Evolutionary conservation across 2,113 vertebrate species (phyloP), one percentile per base, ranked within the genome.

Genomic region (Rhynchomys soricoides): DNA sequence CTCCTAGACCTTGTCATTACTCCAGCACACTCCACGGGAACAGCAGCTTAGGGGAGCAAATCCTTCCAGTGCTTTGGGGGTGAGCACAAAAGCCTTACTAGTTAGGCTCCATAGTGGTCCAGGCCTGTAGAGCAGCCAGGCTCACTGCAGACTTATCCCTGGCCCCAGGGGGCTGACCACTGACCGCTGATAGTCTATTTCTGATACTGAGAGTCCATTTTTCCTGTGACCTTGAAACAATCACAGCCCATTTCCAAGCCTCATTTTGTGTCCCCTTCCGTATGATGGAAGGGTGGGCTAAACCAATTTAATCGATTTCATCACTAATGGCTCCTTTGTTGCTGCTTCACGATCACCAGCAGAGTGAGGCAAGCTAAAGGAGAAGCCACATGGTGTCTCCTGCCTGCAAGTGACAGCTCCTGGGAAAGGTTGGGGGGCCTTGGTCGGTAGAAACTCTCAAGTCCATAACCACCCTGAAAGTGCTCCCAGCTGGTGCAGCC

Each of bases 141-240:
- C 34, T 88, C 37, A 34, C 21, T 15, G 26, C 31, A 31, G 59
- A 57, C 29, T 55, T 79, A 83, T 10, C 43, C 9, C 21, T 1
- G n/a, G 59, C 57, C 90, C 82, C 45, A 78, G 21, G 19, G 73
- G 55, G 7, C 17, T 31, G 86, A 40, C 59, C 37, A 57, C 37
- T 22, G 43, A 78, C 15, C 16, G 0, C 4, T 55, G 12, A 52
- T 10, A 43, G 71, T 73, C 73, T 57, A 24, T 66, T n/a, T 94
- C 45, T 95, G 45, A 29, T 70, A 68, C n/a, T 75, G 4, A 52
- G 24, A 12, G 34, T 9, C 21, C n/a, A 62, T 50, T 93, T 79
- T 48, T 74, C 89, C 37, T 62, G 68, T 90, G 79, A 73, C n/a
- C 52, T 92, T 90, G 57, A 81, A 64, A 37, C 70, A 94, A 89